Evolutionary conservation across 2,888 invertebrate genomes (phyloP).

Genomic region (Eupithecia vulgata): DNA sequence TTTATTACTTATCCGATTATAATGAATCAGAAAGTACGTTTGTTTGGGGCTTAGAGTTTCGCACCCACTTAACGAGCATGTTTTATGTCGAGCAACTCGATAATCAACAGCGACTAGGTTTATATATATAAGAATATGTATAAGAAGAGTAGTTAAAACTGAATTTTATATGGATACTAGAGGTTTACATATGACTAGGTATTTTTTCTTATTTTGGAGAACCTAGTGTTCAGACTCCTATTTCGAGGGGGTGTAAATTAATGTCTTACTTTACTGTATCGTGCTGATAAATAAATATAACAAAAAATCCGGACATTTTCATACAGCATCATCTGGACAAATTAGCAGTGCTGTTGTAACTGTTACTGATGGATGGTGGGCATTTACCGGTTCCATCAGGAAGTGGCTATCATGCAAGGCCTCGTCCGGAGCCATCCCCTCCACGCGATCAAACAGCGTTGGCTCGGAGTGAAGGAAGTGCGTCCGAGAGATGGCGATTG

Average conservation of each 20-base stretch:
- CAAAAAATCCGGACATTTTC: neutral
- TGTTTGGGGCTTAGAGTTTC: no score
- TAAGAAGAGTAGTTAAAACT: no score
- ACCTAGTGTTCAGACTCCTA: neutral
- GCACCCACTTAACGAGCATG: no score
- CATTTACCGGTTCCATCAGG: slow-evolving; percentile 85
- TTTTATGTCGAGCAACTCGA: no score
- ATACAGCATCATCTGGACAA: neutral
- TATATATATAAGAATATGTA: no score
- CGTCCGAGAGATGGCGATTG: slow-evolving; percentile 85
- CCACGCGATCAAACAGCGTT: slow-evolving; percentile 81
- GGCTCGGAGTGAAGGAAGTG: slow-evolving; percentile 86
- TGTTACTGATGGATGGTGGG: neutral
- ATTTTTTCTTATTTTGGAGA: no score
- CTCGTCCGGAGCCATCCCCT: slow-evolving; percentile 84
- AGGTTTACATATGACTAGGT: no score
- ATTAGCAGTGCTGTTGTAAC: neutral
- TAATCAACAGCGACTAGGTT: no score
- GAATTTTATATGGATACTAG: no score
- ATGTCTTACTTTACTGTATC: neutral
- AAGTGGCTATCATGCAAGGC: slow-evolving; percentile 71
- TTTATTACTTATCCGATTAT: no score
- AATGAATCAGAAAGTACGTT: no score
- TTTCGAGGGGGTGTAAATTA: no score
- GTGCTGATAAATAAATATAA: neutral